A percentile compares a stretch with the other conserved stretches of the same genome.
These are phyloP conservation scores for Aviceda subcristata DNA, from an alignment of 2,113 vertebrate genomes.

Conservation along the genomic window DNA sequence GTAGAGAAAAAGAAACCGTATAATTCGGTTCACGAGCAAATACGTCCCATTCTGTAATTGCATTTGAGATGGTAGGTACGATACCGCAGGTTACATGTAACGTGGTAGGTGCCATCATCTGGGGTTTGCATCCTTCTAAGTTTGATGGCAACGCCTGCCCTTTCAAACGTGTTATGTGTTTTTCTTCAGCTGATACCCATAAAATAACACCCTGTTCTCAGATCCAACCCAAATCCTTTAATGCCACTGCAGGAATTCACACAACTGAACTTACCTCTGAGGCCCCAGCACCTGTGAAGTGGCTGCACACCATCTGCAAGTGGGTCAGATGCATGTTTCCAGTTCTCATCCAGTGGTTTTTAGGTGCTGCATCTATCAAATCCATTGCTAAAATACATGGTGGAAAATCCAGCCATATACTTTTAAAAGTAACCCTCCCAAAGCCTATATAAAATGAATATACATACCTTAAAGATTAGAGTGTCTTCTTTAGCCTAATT, in stretches of 20 bases:
- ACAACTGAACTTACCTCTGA: not conserved
- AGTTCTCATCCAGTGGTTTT: not conserved
- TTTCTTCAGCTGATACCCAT: not conserved
- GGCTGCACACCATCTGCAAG: accelerated
- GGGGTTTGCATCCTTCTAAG: too few relatives aligned
- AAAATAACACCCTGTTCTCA: not conserved
- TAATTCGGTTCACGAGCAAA: not conserved
- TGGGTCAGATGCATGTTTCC: accelerated
- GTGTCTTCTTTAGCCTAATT: not conserved
- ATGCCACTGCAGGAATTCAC: not conserved
- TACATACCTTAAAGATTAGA: accelerated
- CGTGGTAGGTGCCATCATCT: accelerated
- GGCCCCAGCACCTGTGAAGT: not conserved
- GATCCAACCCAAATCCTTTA: not conserved
- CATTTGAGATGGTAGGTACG: too few relatives aligned
- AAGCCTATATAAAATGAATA: not conserved
- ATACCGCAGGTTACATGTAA: accelerated
- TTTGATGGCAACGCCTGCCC: not conserved
- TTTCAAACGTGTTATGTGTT: accelerated
- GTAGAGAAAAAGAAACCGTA: not conserved
- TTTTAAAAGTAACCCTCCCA: not conserved
- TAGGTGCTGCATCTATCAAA: not conserved
- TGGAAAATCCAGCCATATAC: not conserved
- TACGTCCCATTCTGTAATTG: accelerated
- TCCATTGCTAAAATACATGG: not conserved